These are phyloP conservation scores for Leptinotarsa undecemlineata DNA, from an alignment of 1,140 invertebrate species.

Conservation along the genomic window DNA sequence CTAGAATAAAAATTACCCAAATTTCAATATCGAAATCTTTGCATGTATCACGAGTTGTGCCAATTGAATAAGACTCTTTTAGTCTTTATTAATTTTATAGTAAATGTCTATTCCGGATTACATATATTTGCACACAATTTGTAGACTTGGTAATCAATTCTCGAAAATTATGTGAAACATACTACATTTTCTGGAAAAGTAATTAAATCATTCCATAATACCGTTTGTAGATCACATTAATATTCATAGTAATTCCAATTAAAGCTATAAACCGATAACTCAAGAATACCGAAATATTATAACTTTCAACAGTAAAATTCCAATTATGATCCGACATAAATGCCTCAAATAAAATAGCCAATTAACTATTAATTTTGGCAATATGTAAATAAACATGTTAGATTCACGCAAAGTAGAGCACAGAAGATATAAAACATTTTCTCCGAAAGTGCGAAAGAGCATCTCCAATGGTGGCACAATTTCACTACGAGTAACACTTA, in stretches of 20 bases:
- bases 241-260: neutral
- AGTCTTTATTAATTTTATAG: no score
- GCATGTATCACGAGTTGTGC: no score
- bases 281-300: neutral
- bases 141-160: no score
- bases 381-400: neutral
- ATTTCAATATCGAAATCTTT: no score
- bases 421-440: constrained; percentile 63
- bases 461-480: constrained; percentile 51
- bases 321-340: neutral
- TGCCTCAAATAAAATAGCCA: neutral
- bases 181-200: no score
- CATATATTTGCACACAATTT: no score
- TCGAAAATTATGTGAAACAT: no score
- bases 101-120: no score
- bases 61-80: no score
- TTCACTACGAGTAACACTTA: constrained; percentile 45
- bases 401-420: constrained; percentile 42
- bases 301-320: neutral
- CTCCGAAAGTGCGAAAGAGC: constrained; percentile 55
- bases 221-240: neutral
- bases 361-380: neutral
- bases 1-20: no score
- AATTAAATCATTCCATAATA: no score
- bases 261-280: neutral